These are phyloP conservation scores for Platycercus adscitus DNA, from an alignment of 2,113 vertebrate species.

Conservation along the genomic window DNA sequence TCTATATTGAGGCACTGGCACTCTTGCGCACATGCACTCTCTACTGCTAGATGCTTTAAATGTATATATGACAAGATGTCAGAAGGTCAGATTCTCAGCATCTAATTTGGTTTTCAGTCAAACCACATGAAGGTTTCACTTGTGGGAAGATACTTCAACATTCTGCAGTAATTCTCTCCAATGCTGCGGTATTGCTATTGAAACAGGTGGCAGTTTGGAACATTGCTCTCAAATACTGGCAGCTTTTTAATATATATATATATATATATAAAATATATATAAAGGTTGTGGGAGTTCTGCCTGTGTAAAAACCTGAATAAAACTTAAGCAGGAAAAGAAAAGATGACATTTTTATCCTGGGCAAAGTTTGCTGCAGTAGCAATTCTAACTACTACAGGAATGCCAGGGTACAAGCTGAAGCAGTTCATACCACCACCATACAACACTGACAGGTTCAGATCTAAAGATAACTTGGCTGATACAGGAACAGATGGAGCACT, in stretches of 20 bases:
- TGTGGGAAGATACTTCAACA: slow-evolving; percentile 11
- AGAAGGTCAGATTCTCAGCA: slow-evolving; percentile 29
- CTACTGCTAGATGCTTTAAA: neutral
- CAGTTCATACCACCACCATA: slow-evolving; percentile 21
- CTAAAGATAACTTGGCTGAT: slow-evolving; percentile 60
- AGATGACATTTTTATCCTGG: neutral
- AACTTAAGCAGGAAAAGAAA: neutral
- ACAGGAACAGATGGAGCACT: slow-evolving; percentile 50
- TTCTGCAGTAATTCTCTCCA: slow-evolving; percentile 30
- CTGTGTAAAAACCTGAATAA: slow-evolving; percentile 35
- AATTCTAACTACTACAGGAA: slow-evolving; percentile 40
- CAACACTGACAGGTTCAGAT: slow-evolving; percentile 29
- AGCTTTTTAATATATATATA: neutral
- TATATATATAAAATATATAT: neutral
- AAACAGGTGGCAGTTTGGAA: slow-evolving; percentile 55
- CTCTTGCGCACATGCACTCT: neutral
- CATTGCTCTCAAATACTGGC: neutral
- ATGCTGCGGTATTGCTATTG: neutral
- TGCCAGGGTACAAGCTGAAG: neutral
- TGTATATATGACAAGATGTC: slow-evolving; percentile 14
- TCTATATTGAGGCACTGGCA: slow-evolving; percentile 33
- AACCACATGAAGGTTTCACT: slow-evolving; percentile 32
- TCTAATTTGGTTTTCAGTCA: slow-evolving; percentile 46
- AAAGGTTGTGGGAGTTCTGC: slow-evolving; percentile 21
- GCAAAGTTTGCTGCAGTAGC: slow-evolving; percentile 2